A percentile compares a stretch with the other conserved stretches of the same genome.
phyloP scores from a whole-genome alignment of 2,888 invertebrate genomes.

The Mimumesa dahlbomi region DNA sequence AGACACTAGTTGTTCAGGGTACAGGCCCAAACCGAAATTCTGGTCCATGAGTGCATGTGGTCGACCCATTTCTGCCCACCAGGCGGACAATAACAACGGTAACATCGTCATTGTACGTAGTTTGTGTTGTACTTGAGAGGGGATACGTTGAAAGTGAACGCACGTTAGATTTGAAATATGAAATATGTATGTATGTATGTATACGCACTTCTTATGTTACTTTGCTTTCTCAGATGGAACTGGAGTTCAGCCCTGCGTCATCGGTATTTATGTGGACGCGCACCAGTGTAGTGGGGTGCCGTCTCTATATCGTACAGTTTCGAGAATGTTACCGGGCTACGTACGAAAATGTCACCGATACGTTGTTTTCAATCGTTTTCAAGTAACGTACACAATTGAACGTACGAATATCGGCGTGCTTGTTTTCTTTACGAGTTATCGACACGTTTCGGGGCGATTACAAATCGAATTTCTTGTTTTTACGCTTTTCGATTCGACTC shows the following conservation, averaged over 20 bases:
- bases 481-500: too few species aligned
- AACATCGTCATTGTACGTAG: slow-evolving; percentile 83
- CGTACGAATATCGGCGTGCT: background rate
- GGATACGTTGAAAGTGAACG: background rate
- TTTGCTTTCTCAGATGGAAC: slow-evolving; percentile 2
- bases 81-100: slow-evolving; percentile 90
- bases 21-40: slow-evolving; percentile 88
- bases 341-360: slow-evolving; percentile 1
- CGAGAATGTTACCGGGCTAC: slow-evolving; percentile 10
- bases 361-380: slow-evolving; percentile 3
- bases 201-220: background rate
- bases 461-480: background rate
- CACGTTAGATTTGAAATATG: too few species aligned
- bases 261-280: slow-evolving; percentile 27
- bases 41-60: slow-evolving; percentile 89
- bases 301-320: background rate
- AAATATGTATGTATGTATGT: too few species aligned
- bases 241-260: slow-evolving; percentile 3
- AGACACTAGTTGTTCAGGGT: slow-evolving; percentile 84
- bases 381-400: background rate
- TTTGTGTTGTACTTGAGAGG: background rate
- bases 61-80: slow-evolving; percentile 89
- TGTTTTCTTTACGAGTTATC: background rate
- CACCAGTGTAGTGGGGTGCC: background rate
- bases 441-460: background rate